phyloP scores from a whole-genome alignment of 2,797 vertebrate genomes.

The Enoplosus armatus region DNA sequence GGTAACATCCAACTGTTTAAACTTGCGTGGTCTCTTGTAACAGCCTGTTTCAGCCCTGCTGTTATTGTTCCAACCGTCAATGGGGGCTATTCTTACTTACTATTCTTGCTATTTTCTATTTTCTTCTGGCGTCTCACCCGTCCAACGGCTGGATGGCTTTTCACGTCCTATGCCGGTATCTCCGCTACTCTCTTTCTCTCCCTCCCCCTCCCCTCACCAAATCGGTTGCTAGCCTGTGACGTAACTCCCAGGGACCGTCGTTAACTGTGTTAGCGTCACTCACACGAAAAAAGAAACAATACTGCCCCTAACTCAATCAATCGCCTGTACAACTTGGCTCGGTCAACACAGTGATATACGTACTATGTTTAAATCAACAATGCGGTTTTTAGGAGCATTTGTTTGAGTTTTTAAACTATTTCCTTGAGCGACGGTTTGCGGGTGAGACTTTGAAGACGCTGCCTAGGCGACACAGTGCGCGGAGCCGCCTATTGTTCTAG shows the following conservation, averaged over 20 bases:
- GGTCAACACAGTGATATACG: rapidly evolving
- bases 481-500: conserved; percentile 85
- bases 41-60: background rate
- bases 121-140: conserved; percentile 44
- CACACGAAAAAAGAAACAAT: conserved; percentile 19
- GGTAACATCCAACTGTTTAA: conserved; percentile 28
- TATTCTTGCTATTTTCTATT: conserved; percentile 10
- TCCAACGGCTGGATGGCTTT: conserved; percentile 62
- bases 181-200: conserved; percentile 45
- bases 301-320: rapidly evolving
- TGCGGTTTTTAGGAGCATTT: too few relatives aligned
- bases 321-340: rapidly evolving
- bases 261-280: background rate
- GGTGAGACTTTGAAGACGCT: conserved; percentile 43
- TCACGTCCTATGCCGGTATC: conserved; percentile 77
- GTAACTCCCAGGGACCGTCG: conserved; percentile 73
- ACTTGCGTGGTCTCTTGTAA: conserved; percentile 5
- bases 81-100: background rate
- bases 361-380: background rate
- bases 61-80: background rate
- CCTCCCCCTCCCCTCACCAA: conserved; percentile 58
- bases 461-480: conserved; percentile 64
- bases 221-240: conserved; percentile 76
- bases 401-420: background rate
- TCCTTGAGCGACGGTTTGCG: background rate